Evolutionary conservation across 2,797 vertebrate genomes (phyloP).

Genomic region (Kryptopterus vitreolus): DNA sequence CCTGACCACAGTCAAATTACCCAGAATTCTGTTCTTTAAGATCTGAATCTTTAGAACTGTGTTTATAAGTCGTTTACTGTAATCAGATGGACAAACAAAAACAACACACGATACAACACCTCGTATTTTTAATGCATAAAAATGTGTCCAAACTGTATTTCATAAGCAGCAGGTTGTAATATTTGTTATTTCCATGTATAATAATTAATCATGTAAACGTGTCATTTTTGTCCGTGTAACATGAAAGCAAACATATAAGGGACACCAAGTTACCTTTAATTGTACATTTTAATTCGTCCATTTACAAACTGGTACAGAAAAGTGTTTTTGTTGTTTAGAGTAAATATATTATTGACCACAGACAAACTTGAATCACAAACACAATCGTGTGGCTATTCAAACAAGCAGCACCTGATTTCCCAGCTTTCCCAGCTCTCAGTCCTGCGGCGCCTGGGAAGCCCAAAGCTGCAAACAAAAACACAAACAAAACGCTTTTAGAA

Average conservation of each 20-base stretch:
- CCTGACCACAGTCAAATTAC: neutral
- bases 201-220: slow-evolving; percentile 17
- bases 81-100: neutral
- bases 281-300: slow-evolving; percentile 43
- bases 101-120: neutral
- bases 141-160: neutral
- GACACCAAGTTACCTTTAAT: slow-evolving; percentile 42
- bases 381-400: slow-evolving; percentile 34
- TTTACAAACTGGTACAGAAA: slow-evolving; percentile 41
- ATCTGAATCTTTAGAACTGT: neutral
- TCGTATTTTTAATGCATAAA: neutral
- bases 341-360: slow-evolving; percentile 41
- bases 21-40: neutral
- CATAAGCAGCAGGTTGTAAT: neutral
- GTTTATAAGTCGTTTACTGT: neutral
- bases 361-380: slow-evolving; percentile 30
- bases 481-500: neutral
- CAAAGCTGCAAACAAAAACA: slow-evolving; percentile 41
- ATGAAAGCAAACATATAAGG: slow-evolving; percentile 32
- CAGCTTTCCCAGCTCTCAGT: slow-evolving; percentile 47
- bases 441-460: slow-evolving; percentile 49
- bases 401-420: slow-evolving; percentile 52
- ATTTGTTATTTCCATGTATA: neutral
- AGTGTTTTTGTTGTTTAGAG: slow-evolving; percentile 39
- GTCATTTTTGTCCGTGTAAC: neutral